phyloP scores from a whole-genome alignment of 2,888 invertebrate species.

The Helleia helle region DNA sequence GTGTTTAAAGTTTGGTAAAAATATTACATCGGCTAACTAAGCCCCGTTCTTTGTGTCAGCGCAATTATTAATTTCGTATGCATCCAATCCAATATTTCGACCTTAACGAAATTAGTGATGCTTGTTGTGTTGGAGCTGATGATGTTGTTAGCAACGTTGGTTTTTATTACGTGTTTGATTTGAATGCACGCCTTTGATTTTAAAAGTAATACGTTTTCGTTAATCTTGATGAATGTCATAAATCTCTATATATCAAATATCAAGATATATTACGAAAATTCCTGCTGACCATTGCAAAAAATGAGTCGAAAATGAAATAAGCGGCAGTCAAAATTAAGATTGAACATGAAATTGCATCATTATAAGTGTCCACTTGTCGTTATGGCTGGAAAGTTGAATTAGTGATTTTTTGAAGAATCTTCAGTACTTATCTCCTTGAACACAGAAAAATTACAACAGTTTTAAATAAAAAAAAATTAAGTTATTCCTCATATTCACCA shows the following conservation, averaged over 20 bases:
- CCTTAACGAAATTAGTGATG: conserved; percentile 54
- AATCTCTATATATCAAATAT: neutral
- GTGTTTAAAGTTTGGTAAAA: conserved; percentile 36
- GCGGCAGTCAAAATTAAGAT: no score
- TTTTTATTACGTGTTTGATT: conserved; percentile 51
- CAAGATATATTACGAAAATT: neutral
- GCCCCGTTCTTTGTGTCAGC: conserved; percentile 35
- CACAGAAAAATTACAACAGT: no score
- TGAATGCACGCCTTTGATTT: conserved; percentile 42
- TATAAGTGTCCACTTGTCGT: no score
- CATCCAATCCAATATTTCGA: conserved; percentile 55
- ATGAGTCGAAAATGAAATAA: no score
- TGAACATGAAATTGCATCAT: no score
- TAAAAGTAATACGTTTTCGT: conserved; percentile 19
- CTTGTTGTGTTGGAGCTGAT: conserved; percentile 51
- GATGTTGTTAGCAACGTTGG: conserved; percentile 55
- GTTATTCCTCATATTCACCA: no score
- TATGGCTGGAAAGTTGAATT: no score
- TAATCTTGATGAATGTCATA: conserved; percentile 16
- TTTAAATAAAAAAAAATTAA: no score
- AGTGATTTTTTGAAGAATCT: no score
- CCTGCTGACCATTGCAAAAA: neutral
- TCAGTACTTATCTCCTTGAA: no score
- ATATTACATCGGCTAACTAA: conserved; percentile 29
- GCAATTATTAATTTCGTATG: conserved; percentile 68